Percentiles rank a stretch among this genome's conserved stretches.
Evolutionary conservation across 2,888 invertebrate genomes (phyloP).

Genomic region (Ophion obscuratus): DNA sequence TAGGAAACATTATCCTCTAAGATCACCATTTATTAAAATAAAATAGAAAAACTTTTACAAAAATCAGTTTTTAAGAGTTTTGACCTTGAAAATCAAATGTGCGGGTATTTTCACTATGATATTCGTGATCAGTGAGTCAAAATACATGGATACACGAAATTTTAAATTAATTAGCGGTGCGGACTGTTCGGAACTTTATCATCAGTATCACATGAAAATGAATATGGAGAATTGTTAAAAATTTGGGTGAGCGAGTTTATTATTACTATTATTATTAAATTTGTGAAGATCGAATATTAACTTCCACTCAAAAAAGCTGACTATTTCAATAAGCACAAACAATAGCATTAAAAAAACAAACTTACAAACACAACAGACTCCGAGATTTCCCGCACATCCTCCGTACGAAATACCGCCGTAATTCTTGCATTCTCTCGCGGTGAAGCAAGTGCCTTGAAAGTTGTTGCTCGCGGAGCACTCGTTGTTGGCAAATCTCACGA

Average conservation of each 20-base stretch:
- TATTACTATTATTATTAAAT: neutral
- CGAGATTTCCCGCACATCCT: constrained; percentile 90
- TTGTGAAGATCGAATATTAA: constrained; percentile 12
- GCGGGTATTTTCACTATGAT: too few relatives aligned
- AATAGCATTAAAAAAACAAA: constrained; percentile 65
- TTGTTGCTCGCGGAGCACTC: constrained; percentile 88
- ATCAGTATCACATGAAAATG: too few relatives aligned
- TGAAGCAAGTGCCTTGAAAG: constrained; percentile 91
- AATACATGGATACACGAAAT: too few relatives aligned
- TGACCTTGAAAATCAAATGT: too few relatives aligned
- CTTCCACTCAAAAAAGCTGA: neutral
- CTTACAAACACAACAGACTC: constrained; percentile 94
- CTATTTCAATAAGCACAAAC: neutral
- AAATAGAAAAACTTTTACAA: too few relatives aligned
- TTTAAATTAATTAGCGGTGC: too few relatives aligned
- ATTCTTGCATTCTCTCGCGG: constrained; percentile 90
- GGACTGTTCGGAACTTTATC: too few relatives aligned
- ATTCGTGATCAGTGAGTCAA: too few relatives aligned
- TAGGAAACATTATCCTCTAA: too few relatives aligned
- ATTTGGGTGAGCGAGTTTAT: neutral
- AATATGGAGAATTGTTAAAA: neutral
- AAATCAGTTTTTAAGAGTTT: too few relatives aligned
- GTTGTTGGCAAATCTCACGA: constrained; percentile 91
- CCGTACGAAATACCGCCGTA: constrained; percentile 90
- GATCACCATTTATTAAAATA: too few relatives aligned